Base-by-base conservation (phyloP, 2,113 vertebrate genomes). In the Columba livia region DNA sequence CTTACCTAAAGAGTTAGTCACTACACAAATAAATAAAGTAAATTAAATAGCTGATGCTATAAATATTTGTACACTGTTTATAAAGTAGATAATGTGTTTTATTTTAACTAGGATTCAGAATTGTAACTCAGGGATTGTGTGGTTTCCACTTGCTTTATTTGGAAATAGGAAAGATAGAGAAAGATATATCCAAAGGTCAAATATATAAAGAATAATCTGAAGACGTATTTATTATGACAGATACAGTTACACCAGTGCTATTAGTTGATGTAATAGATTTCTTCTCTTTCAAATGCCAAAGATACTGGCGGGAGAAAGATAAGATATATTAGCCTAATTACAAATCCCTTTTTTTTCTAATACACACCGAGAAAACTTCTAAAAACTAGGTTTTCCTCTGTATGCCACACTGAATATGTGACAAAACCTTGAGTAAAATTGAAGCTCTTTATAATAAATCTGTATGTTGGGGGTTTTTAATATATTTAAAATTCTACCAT, bases 281-380 rank as follows among this genome's bases (percentile, higher is more conserved):
- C 25, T 69, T 9, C 28, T 70, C 15, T 57, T 64, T 47, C 32
- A 58, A 38, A 51, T 70, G 57, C 7, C 20, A 50, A 56, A 70
- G 9, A 42, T 42, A 44, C 15, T 20, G 18, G 18, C 11, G 57
- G 23, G 28, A 79, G 26, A 62, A 70, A 70, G 4, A 28, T 8
- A 58, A 11, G 20, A 21, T 50, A 62, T 32, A 51, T 60, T 44
- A 44, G 6, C 8, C 47, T 53, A 44, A 36, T 50, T 15, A 47
- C 44, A 53, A 24, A 24, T 1, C 0, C 25, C 26, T 26, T 10
- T 12, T 7, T 73, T 47, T 36, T 4, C 34, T 40, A 20, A 70
- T 40, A 42, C 20, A 26, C 11, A 36, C 34, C 57, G 18, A 25
- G 14, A 79, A 53, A 36, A 38, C 26, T 58, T 85, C 26, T 58